These are phyloP conservation scores for Tiliqua scincoides DNA, from an alignment of 2,113 vertebrate genomes.

Conservation along the genomic window DNA sequence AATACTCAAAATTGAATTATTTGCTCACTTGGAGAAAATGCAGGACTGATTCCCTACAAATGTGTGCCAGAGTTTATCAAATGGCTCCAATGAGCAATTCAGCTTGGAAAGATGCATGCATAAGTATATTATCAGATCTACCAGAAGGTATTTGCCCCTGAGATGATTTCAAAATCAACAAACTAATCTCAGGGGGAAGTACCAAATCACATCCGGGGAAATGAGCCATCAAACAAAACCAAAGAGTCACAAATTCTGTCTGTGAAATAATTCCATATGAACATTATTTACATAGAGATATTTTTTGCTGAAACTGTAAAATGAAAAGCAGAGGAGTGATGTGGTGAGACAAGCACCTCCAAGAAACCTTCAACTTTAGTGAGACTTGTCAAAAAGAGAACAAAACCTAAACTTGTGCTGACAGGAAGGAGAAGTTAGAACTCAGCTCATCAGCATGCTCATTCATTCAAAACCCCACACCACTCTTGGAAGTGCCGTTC, in stretches of 20 bases:
- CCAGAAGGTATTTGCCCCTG: conserved; percentile 27
- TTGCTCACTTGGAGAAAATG: background rate
- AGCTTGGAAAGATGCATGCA: conserved; percentile 1
- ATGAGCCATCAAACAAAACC: conserved; percentile 18
- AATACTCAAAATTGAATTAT: background rate
- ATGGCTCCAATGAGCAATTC: conserved; percentile 30
- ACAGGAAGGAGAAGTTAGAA: background rate
- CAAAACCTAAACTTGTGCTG: conserved; percentile 27
- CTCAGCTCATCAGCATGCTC: background rate
- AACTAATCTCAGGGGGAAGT: conserved; percentile 31
- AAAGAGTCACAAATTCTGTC: conserved; percentile 25
- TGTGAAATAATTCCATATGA: conserved; percentile 7
- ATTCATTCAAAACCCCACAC: background rate
- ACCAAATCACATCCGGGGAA: conserved; percentile 26
- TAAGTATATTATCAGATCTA: background rate
- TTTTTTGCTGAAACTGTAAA: conserved; percentile 18
- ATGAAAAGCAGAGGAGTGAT: background rate
- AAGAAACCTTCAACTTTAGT: conserved; percentile 1
- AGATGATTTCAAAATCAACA: no score
- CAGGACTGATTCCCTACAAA: background rate
- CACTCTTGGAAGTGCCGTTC: background rate
- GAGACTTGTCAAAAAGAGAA: conserved; percentile 36
- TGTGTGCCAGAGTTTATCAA: background rate
- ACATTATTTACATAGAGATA: conserved; percentile 2
- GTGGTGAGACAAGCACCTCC: background rate